Percentiles rank a stretch among this genome's conserved stretches.
Evolutionary conservation across 2,113 vertebrate species (phyloP).

Genomic region (Nansenia antarctica): DNA sequence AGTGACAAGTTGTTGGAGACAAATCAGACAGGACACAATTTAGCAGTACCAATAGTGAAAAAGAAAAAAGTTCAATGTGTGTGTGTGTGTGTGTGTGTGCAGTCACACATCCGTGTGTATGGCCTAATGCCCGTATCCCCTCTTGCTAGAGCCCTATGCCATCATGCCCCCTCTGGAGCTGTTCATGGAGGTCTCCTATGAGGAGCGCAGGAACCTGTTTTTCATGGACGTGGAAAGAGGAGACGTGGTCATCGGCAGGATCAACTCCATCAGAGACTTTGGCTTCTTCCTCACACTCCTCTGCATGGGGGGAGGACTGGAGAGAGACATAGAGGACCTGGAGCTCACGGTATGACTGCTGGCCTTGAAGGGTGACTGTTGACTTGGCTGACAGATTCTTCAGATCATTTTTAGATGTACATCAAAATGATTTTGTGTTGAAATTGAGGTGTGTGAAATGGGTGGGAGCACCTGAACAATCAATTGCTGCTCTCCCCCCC

Average conservation of each 20-base stretch:
- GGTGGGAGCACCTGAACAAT: background rate
- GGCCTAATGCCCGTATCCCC: background rate
- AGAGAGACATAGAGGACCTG: slow-evolving; percentile 88
- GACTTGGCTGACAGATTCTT: background rate
- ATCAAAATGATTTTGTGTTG: background rate
- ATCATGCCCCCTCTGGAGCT: slow-evolving; percentile 92
- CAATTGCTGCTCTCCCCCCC: slow-evolving; percentile 15
- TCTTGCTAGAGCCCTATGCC: slow-evolving; percentile 82
- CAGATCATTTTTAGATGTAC: too few relatives aligned
- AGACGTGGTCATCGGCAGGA: slow-evolving; percentile 89
- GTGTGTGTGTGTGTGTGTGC: too few relatives aligned
- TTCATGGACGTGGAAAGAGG: slow-evolving; percentile 92
- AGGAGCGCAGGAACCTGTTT: slow-evolving; percentile 85
- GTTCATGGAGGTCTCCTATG: slow-evolving; percentile 89
- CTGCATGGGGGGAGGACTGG: slow-evolving; percentile 82
- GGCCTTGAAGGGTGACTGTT: background rate
- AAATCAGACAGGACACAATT: too few relatives aligned
- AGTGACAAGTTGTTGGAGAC: too few relatives aligned
- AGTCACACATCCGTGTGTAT: background rate
- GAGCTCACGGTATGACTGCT: slow-evolving; percentile 85
- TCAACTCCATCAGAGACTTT: slow-evolving; percentile 93
- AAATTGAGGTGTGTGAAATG: fast-evolving
- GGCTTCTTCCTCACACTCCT: slow-evolving; percentile 96
- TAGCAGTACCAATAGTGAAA: too few relatives aligned
- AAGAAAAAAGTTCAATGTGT: background rate